Evolutionary conservation across 2,888 invertebrate genomes (phyloP).

Genomic region (Hanleya hanleyi): DNA sequence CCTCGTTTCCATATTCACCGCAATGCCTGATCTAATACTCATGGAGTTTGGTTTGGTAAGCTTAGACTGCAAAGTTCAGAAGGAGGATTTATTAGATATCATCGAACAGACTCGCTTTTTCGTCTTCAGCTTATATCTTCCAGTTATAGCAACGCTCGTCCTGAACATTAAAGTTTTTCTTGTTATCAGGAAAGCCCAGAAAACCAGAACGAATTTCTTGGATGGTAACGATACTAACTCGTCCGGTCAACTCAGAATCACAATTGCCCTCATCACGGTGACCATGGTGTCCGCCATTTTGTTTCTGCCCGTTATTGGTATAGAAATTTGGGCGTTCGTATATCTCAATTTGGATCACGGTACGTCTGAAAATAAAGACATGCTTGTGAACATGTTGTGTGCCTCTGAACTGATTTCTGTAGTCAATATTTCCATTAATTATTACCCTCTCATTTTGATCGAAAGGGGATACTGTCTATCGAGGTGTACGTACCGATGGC

Average conservation of each 20-base stretch:
- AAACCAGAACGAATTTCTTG: background rate
- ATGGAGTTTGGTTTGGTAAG: background rate
- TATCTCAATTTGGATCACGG: background rate
- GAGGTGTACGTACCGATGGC: too few species aligned
- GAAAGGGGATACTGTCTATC: background rate
- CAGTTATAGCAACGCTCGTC: background rate
- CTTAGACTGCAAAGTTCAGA: background rate
- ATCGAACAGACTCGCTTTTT: background rate
- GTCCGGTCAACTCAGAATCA: background rate
- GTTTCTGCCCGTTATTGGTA: background rate
- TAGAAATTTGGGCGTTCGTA: background rate
- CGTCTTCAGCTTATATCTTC: background rate
- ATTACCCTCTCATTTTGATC: background rate
- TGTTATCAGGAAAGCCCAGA: background rate
- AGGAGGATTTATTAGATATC: background rate
- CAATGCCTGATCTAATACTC: background rate
- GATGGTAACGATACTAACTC: background rate
- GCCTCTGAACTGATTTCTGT: background rate
- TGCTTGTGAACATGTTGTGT: background rate
- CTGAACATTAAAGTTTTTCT: background rate
- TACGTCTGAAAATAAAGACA: background rate
- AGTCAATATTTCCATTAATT: background rate
- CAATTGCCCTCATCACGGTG: background rate
- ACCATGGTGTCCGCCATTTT: background rate
- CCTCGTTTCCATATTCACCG: background rate